Percentiles rank a stretch among this genome's conserved stretches.
These are phyloP conservation scores for Sebastes iracundus DNA, from an alignment of 2,797 vertebrate species.

Conservation along the genomic window DNA sequence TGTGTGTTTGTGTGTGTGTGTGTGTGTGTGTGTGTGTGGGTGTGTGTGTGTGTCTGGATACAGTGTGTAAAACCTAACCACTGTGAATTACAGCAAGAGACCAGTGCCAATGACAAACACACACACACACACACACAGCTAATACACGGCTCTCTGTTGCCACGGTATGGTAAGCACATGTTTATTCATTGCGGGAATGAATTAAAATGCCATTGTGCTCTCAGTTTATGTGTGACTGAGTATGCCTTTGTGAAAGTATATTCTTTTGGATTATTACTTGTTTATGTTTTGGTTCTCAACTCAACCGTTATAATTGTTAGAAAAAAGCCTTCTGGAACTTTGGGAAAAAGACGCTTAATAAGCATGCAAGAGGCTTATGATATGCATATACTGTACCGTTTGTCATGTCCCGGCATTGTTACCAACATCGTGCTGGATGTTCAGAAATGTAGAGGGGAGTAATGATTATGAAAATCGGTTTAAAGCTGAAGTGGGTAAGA, in stretches of 20 bases:
- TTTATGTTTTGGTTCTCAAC: neutral
- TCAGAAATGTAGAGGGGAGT: neutral
- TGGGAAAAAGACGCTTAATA: neutral
- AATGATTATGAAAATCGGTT: neutral
- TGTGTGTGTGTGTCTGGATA: neutral
- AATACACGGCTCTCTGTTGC: neutral
- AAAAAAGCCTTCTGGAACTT: neutral
- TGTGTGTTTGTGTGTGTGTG: neutral
- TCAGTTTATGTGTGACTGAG: neutral
- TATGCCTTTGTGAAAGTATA: neutral
- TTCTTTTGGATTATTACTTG: neutral
- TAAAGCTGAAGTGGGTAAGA: neutral
- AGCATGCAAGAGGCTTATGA: neutral
- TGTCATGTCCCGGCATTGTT: neutral
- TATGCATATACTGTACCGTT: neutral
- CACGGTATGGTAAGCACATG: neutral
- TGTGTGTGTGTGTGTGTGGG: slow-evolving; percentile 35
- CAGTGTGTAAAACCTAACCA: slow-evolving; percentile 42
- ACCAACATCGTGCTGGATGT: neutral
- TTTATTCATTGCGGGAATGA: neutral
- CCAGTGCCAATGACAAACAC: neutral
- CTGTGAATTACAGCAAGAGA: slow-evolving; percentile 3
- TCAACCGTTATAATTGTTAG: neutral
- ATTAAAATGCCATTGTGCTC: neutral
- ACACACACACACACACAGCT: slow-evolving; percentile 1